Evolutionary conservation across 2,797 vertebrate genomes (phyloP), one percentile per base, ranked within the genome.

Genomic region (Esox masquinongy): DNA sequence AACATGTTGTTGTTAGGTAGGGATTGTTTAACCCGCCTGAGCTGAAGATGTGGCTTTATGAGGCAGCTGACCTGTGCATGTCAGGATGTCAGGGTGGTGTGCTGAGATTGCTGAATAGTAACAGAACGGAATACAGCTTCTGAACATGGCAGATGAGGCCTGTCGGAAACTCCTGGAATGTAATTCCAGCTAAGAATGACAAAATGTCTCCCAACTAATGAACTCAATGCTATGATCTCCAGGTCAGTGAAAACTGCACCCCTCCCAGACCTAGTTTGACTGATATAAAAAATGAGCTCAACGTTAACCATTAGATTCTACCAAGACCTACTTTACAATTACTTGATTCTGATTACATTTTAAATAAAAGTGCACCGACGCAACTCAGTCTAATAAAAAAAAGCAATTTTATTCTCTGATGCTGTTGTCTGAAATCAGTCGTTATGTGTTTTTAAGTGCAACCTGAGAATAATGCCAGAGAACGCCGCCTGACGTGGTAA

Each of bases 61-160:
- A 22, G 56, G 56, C 9, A 24, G 56, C 22, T 61, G 56, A 61
- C 22, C 56, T 11, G 22, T 80, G 73, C 77, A 53, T 83, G 77
- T 49, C 29, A 64, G 76, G 56, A 43, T 77, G 72, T 47, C 43
- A 47, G 43, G 43, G 43, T 43, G 43, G 43, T 14, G 39, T 43
- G 9, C 39, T 43, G 43, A 47, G 9, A 47, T 47, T 3, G 43
- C 43, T 47, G 1, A 14, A 73, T 39, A 56, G 53, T 59, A 24
- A 59, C n/a, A 24, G 19, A 24, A 14, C n/a, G 6, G 56, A 24
- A 59, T 22, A 59, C n/a, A 17, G 17, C 51, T 56, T n/a, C 17
- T 16, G n/a, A 56, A n/a, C 17, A 56, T 56, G n/a, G 51, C 5
- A n/a, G 51, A 3, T 19, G 51, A 19, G 51, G 51, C n/a, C 51